A percentile compares a stretch with the other conserved stretches of the same genome.
These are phyloP conservation scores for Parnassius mnemosyne DNA, from an alignment of 2,888 invertebrate genomes.

Conservation along the genomic window DNA sequence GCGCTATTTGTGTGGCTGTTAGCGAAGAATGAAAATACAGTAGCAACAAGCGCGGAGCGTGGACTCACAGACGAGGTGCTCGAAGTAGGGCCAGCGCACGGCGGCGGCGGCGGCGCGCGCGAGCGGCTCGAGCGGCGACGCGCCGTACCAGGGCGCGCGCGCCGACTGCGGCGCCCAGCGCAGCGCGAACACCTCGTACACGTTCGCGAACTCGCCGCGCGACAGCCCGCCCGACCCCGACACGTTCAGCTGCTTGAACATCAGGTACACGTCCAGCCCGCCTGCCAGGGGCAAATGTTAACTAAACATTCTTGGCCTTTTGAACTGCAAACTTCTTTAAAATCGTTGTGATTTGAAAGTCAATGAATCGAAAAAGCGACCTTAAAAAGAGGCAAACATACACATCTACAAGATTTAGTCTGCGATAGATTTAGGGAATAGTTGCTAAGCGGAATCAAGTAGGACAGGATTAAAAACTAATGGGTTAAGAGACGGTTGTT, in stretches of 20 bases:
- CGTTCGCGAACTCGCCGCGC: conserved; percentile 84
- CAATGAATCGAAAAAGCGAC: too few species aligned
- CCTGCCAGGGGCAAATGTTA: conserved; percentile 57
- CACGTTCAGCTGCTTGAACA: conserved; percentile 89
- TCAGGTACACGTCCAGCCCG: conserved; percentile 86
- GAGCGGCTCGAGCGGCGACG: conserved; percentile 79
- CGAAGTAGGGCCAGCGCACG: conserved; percentile 87
- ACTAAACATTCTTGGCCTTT: background rate
- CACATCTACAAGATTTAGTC: too few species aligned
- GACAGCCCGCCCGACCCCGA: conserved; percentile 84
- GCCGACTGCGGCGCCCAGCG: conserved; percentile 87
- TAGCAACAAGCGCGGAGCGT: too few species aligned
- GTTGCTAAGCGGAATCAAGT: too few species aligned
- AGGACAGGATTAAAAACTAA: too few species aligned
- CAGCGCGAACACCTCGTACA: conserved; percentile 84
- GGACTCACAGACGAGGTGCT: conserved; percentile 82
- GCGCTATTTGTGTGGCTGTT: too few species aligned
- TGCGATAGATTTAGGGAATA: too few species aligned
- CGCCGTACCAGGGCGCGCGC: conserved; percentile 85
- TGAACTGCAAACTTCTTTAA: background rate
- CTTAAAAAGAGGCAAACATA: background rate
- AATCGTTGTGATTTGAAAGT: too few species aligned
- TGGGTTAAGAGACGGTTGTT: too few species aligned
- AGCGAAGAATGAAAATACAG: too few species aligned
- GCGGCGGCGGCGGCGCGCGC: conserved; percentile 82